These are phyloP conservation scores for Cacatua alba DNA, from an alignment of 2,113 vertebrate genomes.

Conservation along the genomic window DNA sequence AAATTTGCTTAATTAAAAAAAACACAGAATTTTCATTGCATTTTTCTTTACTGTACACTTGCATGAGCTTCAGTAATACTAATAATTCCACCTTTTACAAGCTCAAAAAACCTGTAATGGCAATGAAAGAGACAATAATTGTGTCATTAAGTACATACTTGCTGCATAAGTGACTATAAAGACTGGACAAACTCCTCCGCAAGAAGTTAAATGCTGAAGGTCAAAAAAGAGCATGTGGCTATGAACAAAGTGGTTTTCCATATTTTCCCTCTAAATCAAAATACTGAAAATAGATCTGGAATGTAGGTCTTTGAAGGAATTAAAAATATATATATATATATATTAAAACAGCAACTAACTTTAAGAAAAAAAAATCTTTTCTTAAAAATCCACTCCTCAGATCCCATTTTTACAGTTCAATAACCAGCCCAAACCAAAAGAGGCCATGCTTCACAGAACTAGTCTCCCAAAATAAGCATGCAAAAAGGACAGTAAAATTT, in stretches of 20 bases:
- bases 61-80: not conserved
- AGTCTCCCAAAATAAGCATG: slow-evolving; percentile 26
- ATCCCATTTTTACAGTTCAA: not conserved
- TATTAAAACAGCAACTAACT: not conserved
- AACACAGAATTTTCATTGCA: not conserved
- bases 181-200: not conserved
- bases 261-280: not conserved
- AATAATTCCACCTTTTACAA: not conserved
- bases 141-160: not conserved
- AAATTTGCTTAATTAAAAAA: not conserved
- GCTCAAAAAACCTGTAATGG: not conserved
- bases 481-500: slow-evolving; percentile 20
- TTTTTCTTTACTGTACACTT: not conserved
- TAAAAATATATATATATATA: not conserved
- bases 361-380: not conserved
- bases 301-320: not conserved
- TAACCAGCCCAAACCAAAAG: not conserved
- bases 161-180: not conserved
- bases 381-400: not conserved
- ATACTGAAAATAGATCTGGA: not conserved
- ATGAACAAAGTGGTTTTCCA: not conserved
- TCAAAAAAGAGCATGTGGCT: not conserved
- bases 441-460: slow-evolving; percentile 1
- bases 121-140: not conserved
- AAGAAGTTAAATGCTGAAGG: not conserved